A percentile compares a stretch with the other conserved stretches of the same genome.
phyloP scores from a whole-genome alignment of 2,113 vertebrate species.

The Alectura lathami region DNA sequence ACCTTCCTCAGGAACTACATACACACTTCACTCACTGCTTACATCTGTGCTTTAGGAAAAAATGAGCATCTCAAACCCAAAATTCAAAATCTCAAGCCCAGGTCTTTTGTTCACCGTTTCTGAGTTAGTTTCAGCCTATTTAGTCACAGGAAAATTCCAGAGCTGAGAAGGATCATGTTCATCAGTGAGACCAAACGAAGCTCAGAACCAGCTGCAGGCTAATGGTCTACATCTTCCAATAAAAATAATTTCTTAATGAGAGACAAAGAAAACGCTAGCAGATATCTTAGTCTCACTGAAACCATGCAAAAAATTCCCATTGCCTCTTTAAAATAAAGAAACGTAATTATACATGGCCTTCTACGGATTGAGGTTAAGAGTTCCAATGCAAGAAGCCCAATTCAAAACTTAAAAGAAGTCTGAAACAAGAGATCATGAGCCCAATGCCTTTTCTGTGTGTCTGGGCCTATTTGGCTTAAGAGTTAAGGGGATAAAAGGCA shows the following conservation, averaged over 20 bases:
- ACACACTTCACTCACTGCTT: constrained; percentile 38
- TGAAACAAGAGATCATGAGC: not conserved
- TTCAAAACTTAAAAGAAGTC: not conserved
- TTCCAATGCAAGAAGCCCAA: not conserved
- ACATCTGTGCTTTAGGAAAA: constrained; percentile 46
- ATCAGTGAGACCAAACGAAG: not conserved
- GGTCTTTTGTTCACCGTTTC: not conserved
- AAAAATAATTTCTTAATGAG: not conserved
- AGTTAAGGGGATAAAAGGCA: not conserved
- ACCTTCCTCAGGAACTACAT: not conserved
- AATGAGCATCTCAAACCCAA: not conserved
- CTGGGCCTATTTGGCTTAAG: not conserved
- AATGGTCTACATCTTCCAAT: not conserved
- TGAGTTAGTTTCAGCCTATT: not conserved
- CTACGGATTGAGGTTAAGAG: not conserved
- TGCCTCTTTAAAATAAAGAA: constrained; percentile 57
- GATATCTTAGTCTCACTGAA: constrained; percentile 16
- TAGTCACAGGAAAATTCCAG: not conserved
- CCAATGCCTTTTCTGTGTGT: not conserved
- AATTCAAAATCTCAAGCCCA: not conserved
- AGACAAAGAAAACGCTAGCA: not conserved
- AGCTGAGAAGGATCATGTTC: not conserved
- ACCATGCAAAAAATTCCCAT: constrained; percentile 24
- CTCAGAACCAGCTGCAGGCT: not conserved
- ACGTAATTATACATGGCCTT: not conserved